phyloP scores from a whole-genome alignment of 2,797 vertebrate genomes.

The Hypotaenidia okinawae region DNA sequence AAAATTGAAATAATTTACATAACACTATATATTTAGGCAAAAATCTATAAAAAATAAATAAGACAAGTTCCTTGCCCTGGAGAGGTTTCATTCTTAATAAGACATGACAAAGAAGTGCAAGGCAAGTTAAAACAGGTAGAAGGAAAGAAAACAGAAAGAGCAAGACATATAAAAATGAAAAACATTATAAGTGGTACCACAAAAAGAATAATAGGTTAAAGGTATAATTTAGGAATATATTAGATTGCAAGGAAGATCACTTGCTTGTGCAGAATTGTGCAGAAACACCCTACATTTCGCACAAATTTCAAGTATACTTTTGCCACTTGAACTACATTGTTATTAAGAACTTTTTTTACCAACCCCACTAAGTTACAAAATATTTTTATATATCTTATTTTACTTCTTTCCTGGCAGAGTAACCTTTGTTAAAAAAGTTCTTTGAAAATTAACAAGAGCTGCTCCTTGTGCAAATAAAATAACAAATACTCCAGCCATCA shows the following conservation, averaged over 20 bases:
- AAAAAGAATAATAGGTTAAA: neutral
- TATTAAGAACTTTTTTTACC: neutral
- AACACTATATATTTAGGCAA: neutral
- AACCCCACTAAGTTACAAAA: neutral
- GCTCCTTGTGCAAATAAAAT: neutral
- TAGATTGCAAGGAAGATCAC: neutral
- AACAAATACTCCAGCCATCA: neutral
- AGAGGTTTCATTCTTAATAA: conserved; percentile 27
- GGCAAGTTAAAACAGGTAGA: neutral
- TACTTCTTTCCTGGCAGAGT: neutral
- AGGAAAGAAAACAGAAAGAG: neutral
- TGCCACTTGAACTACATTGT: neutral
- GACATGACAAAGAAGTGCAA: neutral
- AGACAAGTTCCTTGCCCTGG: neutral
- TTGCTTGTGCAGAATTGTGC: neutral
- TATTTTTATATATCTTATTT: neutral
- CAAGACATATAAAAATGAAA: neutral
- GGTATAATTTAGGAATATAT: neutral
- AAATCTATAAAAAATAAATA: conserved; percentile 17
- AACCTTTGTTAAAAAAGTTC: neutral
- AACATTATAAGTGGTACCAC: neutral
- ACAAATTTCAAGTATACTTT: neutral
- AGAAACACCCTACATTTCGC: neutral
- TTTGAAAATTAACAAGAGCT: neutral
- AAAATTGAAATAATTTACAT: conserved; percentile 9